A percentile compares a stretch with the other conserved stretches of the same genome.
These are phyloP conservation scores for Sus cebifrons DNA, from an alignment of 2,797 vertebrate species.

Conservation along the genomic window DNA sequence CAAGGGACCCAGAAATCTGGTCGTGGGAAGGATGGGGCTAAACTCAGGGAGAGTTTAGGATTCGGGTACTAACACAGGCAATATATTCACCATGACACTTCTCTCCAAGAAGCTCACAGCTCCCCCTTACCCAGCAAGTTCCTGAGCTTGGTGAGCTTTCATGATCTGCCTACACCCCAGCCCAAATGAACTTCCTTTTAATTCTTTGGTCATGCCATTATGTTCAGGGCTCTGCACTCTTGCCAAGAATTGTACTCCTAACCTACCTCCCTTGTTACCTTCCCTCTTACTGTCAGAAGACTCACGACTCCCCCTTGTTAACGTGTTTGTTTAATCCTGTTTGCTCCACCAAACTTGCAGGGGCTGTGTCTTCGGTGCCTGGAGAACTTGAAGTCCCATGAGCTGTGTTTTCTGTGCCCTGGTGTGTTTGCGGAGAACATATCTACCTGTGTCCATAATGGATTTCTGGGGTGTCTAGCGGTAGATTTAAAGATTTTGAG, in stretches of 20 bases:
- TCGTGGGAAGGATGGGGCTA: not conserved
- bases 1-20: not conserved
- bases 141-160: not conserved
- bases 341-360: not conserved
- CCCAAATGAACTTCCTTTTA: not conserved
- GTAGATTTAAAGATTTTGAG: not conserved
- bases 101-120: not conserved
- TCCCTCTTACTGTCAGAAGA: not conserved
- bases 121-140: not conserved
- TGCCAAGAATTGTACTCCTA: not conserved
- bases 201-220: not conserved
- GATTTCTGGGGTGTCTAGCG: conserved; percentile 29
- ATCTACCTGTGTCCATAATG: not conserved
- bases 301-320: not conserved
- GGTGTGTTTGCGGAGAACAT: not conserved
- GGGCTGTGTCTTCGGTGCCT: not conserved
- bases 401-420: conserved; percentile 32
- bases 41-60: not conserved
- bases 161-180: not conserved
- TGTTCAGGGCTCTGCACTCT: not conserved
- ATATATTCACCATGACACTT: conserved; percentile 36
- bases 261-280: not conserved
- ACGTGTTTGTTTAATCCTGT: not conserved
- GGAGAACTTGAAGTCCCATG: not conserved
- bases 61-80: not conserved